phyloP scores from a whole-genome alignment of 2,797 vertebrate species.

The Poliocrania exsul region DNA sequence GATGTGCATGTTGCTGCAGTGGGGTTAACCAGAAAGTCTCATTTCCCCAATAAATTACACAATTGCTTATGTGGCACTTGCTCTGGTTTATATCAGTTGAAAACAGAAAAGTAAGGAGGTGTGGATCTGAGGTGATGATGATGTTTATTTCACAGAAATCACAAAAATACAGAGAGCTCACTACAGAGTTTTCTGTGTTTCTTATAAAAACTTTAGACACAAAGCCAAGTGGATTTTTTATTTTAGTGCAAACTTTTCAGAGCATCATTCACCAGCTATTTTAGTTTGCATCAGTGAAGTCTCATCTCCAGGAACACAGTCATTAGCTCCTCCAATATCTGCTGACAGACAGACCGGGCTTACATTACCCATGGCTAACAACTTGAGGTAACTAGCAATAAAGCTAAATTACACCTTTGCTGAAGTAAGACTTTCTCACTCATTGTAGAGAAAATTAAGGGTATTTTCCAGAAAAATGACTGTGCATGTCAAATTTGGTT shows the following conservation, averaged over 20 bases:
- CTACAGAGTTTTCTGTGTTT: background rate
- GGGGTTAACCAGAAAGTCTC: background rate
- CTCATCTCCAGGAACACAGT: background rate
- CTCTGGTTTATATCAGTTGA: background rate
- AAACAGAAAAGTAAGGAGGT: background rate
- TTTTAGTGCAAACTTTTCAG: background rate
- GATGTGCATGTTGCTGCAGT: accelerated
- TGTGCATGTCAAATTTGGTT: background rate
- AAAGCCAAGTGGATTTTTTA: background rate
- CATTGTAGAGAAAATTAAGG: background rate
- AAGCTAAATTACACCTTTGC: background rate
- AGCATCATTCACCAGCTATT: background rate
- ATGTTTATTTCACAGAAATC: background rate
- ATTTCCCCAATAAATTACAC: background rate
- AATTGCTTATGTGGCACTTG: background rate
- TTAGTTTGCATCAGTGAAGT: background rate
- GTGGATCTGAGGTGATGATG: background rate
- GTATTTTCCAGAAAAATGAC: background rate
- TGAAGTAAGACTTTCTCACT: background rate
- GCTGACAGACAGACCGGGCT: background rate
- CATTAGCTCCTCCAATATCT: conserved; percentile 5
- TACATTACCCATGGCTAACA: conserved; percentile 10
- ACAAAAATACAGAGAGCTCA: background rate
- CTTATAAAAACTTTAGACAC: background rate
- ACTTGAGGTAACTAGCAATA: background rate